These are phyloP conservation scores for Nowickia ferox DNA, from an alignment of 2,888 invertebrate species.

Conservation along the genomic window DNA sequence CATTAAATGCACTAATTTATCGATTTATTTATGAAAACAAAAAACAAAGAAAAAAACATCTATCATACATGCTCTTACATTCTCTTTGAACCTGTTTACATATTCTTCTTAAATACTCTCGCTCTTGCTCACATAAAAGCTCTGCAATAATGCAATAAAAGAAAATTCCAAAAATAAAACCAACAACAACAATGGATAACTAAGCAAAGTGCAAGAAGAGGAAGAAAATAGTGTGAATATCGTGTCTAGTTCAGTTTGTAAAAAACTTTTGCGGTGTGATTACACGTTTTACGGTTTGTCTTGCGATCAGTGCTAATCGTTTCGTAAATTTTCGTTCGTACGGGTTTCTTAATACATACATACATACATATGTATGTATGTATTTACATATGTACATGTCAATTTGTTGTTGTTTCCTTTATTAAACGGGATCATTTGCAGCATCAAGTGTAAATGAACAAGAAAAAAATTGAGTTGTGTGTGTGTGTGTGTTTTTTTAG, in stretches of 20 bases:
- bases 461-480: slow-evolving; percentile 5
- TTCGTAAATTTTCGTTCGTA: not conserved
- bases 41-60: not conserved
- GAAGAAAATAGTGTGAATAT: slow-evolving; percentile 26
- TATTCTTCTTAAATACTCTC: slow-evolving; percentile 1
- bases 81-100: slow-evolving; percentile 42
- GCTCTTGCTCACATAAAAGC: slow-evolving; percentile 34
- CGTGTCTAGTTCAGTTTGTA: slow-evolving; percentile 65
- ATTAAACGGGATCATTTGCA: slow-evolving; percentile 37
- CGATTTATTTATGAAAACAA: not conserved
- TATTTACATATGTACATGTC: too few species aligned
- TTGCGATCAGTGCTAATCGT: slow-evolving; percentile 4
- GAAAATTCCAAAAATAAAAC: slow-evolving; percentile 63
- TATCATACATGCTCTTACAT: not conserved
- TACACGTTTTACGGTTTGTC: slow-evolving; percentile 55
- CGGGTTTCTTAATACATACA: not conserved
- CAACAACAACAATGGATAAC: not conserved
- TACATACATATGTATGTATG: too few species aligned
- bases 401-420: not conserved
- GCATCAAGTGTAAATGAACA: slow-evolving; percentile 34
- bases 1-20: not conserved
- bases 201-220: slow-evolving; percentile 24
- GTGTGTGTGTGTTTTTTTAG: slow-evolving; percentile 9
- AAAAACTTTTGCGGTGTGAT: slow-evolving; percentile 67
- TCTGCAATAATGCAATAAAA: slow-evolving; percentile 57